These are phyloP conservation scores for Perizoma affinitatum DNA, from an alignment of 2,888 invertebrate genomes.

Conservation along the genomic window DNA sequence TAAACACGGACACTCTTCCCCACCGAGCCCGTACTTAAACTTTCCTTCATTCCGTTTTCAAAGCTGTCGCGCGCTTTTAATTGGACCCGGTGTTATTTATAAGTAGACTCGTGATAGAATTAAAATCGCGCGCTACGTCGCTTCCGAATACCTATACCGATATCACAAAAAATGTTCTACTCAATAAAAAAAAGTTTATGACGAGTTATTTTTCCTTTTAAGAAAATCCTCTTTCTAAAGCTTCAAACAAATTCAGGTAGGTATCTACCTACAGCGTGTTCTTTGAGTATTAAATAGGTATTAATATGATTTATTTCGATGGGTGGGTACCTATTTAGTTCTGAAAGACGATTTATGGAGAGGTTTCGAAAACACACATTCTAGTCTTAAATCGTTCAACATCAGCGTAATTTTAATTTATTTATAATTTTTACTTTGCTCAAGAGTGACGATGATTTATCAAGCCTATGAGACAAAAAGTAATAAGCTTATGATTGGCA, in stretches of 20 bases:
- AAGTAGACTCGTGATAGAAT: conserved; percentile 81
- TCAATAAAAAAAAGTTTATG: conserved; percentile 63
- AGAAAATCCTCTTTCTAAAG: conserved; percentile 67
- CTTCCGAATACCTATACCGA: conserved; percentile 64
- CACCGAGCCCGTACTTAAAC: conserved; percentile 68
- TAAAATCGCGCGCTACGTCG: conserved; percentile 77
- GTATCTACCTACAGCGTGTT: conserved; percentile 16
- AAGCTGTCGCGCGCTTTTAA: conserved; percentile 80
- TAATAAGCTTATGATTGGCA: too few species aligned
- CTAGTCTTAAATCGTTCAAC: too few species aligned
- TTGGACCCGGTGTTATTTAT: conserved; percentile 77
- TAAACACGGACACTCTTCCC: conserved; percentile 80
- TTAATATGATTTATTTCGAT: conserved; percentile 23
- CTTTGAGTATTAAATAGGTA: conserved; percentile 54
- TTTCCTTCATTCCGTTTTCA: conserved; percentile 74
- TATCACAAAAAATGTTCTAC: conserved; percentile 65
- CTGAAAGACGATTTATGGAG: conserved; percentile 2
- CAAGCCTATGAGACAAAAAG: too few species aligned
- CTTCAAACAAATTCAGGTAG: conserved; percentile 68
- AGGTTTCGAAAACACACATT: too few species aligned
- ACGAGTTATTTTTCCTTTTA: conserved; percentile 67
- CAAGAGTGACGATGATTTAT: too few species aligned
- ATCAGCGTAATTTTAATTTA: too few species aligned
- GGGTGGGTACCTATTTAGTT: conserved; percentile 5
- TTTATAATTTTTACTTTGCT: too few species aligned